phyloP scores from a whole-genome alignment of 2,797 vertebrate genomes.

The Hoplostethus mediterraneus region DNA sequence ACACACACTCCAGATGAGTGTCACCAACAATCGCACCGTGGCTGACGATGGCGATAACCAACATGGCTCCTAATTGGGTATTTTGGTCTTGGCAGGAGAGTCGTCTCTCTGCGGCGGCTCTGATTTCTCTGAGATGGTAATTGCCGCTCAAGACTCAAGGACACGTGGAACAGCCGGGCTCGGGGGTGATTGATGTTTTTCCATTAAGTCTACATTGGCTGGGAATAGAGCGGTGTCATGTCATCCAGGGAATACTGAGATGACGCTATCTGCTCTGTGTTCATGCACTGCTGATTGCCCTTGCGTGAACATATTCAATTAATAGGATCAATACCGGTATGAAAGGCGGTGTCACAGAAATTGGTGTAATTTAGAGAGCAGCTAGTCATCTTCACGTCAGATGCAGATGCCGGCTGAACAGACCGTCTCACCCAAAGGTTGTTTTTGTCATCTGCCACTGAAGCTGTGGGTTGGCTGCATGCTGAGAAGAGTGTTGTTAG shows the following conservation, averaged over 20 bases:
- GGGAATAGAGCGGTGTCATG: constrained; percentile 49
- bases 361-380: constrained; percentile 14
- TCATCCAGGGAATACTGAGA: constrained; percentile 3
- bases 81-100: constrained; percentile 47
- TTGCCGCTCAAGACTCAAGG: constrained; percentile 37
- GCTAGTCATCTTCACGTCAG: constrained; percentile 6
- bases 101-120: constrained; percentile 39
- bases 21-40: constrained; percentile 48
- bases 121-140: constrained; percentile 56
- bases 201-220: constrained; percentile 46
- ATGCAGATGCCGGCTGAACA: constrained; percentile 41
- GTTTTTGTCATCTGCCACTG: constrained; percentile 52
- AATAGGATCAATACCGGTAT: constrained; percentile 38
- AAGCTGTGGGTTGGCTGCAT: constrained; percentile 40
- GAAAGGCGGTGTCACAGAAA: constrained; percentile 29
- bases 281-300: not conserved
- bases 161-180: constrained; percentile 8
- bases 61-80: constrained; percentile 53
- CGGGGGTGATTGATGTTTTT: constrained; percentile 52
- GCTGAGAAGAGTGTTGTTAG: constrained; percentile 57
- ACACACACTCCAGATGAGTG: constrained; percentile 45
- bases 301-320: constrained; percentile 6
- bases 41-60: constrained; percentile 31
- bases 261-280: not conserved
- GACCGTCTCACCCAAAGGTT: constrained; percentile 35